These are phyloP conservation scores for Thomomys bottae DNA, from an alignment of 2,113 vertebrate species.

Conservation along the genomic window DNA sequence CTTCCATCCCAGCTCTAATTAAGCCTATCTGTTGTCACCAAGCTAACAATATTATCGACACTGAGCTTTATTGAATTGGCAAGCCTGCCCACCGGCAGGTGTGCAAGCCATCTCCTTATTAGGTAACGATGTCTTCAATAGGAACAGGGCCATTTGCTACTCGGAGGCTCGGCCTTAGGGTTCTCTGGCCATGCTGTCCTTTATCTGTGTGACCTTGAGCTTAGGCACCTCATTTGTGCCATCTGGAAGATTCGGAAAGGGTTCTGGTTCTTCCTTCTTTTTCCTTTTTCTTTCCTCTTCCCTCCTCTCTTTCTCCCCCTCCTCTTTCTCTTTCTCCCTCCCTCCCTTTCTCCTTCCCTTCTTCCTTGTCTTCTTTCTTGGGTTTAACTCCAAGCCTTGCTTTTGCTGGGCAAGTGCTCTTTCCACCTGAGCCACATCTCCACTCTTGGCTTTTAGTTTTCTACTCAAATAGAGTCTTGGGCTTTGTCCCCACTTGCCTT, in stretches of 20 bases:
- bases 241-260: not conserved
- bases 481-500: too few relatives aligned
- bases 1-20: constrained; percentile 21
- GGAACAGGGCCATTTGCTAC: not conserved
- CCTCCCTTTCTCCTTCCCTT: too few relatives aligned
- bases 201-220: not conserved
- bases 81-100: constrained; percentile 52
- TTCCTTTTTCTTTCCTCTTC: too few relatives aligned
- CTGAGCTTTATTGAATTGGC: constrained; percentile 36
- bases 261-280: not conserved
- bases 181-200: not conserved
- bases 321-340: too few relatives aligned
- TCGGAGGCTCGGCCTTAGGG: not conserved
- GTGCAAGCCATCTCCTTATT: constrained; percentile 36
- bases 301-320: too few relatives aligned
- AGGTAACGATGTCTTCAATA: constrained; percentile 33
- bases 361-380: too few relatives aligned
- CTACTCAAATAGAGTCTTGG: too few relatives aligned
- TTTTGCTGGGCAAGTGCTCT: too few relatives aligned
- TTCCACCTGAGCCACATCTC: too few relatives aligned
- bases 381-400: too few relatives aligned
- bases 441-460: too few relatives aligned
- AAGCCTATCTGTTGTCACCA: constrained; percentile 43
- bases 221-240: not conserved
- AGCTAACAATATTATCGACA: constrained; percentile 21